Evolutionary conservation across 2,888 invertebrate species (phyloP), one percentile per base, ranked within the genome.

Genomic region (Eueremaeus valkanovi): DNA sequence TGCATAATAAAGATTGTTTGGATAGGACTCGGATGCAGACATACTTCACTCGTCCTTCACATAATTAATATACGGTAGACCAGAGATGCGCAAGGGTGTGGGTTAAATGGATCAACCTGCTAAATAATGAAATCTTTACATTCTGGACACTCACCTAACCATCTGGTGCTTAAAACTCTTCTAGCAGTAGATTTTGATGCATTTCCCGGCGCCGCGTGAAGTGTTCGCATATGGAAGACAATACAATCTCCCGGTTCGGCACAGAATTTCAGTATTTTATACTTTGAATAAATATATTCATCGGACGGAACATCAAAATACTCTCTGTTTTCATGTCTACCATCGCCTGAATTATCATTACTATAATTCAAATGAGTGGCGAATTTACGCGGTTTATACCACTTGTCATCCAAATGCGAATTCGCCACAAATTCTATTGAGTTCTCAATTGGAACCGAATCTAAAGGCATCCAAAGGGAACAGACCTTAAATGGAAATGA

Each of bases 391-490:
- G 82, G 82, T 45, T 76, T 70, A 77, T 79, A 82, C 81, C 81
- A 81, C 0, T 74, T 72, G 6, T 75, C 76, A 81, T 81, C 81
- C n/a, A 76, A 75, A 75, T 82, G 82, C 13, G 82, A 82, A 0
- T 81, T 81, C 18, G 78, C 75, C 8, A 82, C 79, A 70, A 82
- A 81, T 63, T 80, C 78, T 8, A 82, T 76, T 33, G 81, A 79
- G 8, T 77, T 78, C 24, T 80, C 78, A 11, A 73, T 13, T 3
- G 81, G 76, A 31, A 82, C 80, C 0, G 80, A 76, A 76, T 82
- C 82, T 0, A 82, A 79, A 9, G 82, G 82, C 81, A 82, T 81
- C 82, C 82, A 82, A 21, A 82, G 80, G 0, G 81, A 81, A 68
- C 81, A 81, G 6, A 80, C 80, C 80, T 81, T 63, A 29, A 77